phyloP scores from a whole-genome alignment of 2,888 invertebrate species.

The Cheilosia vernalis region DNA sequence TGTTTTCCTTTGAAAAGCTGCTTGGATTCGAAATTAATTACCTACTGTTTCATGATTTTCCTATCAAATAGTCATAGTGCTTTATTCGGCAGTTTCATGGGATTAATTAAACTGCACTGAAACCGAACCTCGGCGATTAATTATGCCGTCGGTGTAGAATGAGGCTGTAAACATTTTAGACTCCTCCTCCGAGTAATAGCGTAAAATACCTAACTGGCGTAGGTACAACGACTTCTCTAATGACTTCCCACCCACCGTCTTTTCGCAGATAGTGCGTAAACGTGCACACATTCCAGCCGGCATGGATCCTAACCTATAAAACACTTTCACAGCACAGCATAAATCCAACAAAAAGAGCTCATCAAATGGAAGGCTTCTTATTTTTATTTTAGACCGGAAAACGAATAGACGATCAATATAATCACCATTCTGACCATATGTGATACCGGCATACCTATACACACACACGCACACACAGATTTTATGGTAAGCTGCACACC shows the following conservation, averaged over 20 bases:
- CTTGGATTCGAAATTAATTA: slow-evolving; percentile 23
- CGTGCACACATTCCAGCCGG: no score
- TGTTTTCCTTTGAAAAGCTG: no score
- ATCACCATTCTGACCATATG: slow-evolving; percentile 45
- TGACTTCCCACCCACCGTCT: no score
- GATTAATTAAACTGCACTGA: slow-evolving; percentile 22
- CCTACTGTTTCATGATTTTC: slow-evolving; percentile 14
- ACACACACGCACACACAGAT: neutral
- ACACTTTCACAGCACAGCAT: neutral
- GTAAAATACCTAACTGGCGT: slow-evolving; percentile 12
- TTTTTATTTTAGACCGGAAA: slow-evolving; percentile 15
- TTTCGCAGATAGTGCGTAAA: neutral
- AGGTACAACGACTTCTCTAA: neutral
- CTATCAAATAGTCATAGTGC: neutral
- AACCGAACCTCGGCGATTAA: slow-evolving; percentile 4
- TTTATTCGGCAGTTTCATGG: neutral
- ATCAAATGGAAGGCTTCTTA: slow-evolving; percentile 28
- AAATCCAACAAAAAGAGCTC: slow-evolving; percentile 4
- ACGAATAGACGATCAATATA: slow-evolving; percentile 32
- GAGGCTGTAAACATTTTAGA: neutral
- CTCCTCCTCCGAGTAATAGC: neutral
- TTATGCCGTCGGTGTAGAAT: slow-evolving; percentile 23
- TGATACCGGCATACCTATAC: slow-evolving; percentile 7
- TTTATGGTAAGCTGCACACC: slow-evolving; percentile 21
- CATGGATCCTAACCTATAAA: no score